These are phyloP conservation scores for Coboldia fuscipes DNA, from an alignment of 1,140 invertebrate genomes.

Conservation along the genomic window DNA sequence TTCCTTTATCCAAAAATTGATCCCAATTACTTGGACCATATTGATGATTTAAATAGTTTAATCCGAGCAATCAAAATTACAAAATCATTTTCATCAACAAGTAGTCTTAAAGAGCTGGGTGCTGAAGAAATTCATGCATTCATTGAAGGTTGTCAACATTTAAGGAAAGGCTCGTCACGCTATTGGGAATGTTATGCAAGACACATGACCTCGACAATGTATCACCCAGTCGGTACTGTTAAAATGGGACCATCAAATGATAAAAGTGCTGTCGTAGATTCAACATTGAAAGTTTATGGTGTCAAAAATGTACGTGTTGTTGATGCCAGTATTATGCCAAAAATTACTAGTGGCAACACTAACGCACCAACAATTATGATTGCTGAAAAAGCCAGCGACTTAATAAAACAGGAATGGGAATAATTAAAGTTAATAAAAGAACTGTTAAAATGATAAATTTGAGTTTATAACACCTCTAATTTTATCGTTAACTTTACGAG, in stretches of 20 bases:
- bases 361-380: slow-evolving; percentile 49
- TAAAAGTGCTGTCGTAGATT: slow-evolving; percentile 30
- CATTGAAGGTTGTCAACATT: slow-evolving; percentile 21
- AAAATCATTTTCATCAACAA: slow-evolving; percentile 22
- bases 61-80: slow-evolving; percentile 31
- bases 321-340: slow-evolving; percentile 46
- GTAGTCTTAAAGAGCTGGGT: slow-evolving; percentile 23
- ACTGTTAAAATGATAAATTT: too few species aligned
- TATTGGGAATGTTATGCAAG: slow-evolving; percentile 23
- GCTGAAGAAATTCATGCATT: slow-evolving; percentile 23
- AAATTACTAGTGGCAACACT: slow-evolving; percentile 57
- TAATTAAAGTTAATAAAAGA: too few species aligned
- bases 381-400: slow-evolving; percentile 56
- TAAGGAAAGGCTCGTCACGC: slow-evolving; percentile 10
- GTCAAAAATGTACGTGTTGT: slow-evolving; percentile 38
- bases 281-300: slow-evolving; percentile 26
- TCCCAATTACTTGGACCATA: slow-evolving; percentile 47
- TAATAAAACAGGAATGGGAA: slow-evolving; percentile 56
- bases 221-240: slow-evolving; percentile 30
- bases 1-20: slow-evolving; percentile 42
- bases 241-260: slow-evolving; percentile 33
- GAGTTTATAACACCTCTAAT: neutral
- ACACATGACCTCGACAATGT: slow-evolving; percentile 23
- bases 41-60: slow-evolving; percentile 34
- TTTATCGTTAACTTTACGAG: neutral